Evolutionary conservation across 2,888 invertebrate species (phyloP), one percentile per base, ranked within the genome.

Genomic region (Metacarcinus magister): DNA sequence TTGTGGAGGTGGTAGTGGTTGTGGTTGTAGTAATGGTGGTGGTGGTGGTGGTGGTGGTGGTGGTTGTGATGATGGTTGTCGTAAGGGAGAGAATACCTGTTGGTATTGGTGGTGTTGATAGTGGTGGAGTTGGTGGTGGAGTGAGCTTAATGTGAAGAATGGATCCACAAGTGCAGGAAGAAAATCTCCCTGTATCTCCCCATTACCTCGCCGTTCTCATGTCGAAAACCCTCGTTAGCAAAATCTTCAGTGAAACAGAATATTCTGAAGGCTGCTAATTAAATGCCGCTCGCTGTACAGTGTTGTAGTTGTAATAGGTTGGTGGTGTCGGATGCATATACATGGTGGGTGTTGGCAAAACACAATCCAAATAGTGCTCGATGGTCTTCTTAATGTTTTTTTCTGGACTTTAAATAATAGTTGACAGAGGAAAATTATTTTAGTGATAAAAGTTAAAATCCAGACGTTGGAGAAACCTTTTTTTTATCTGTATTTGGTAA

Each of bases 191-290:
- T 4, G 67, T 2, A n/a, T 39, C n/a, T 67, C 4, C 67, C 4
- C 67, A 67, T 67, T n/a, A 67, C 67, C 7, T 67, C n/a, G 67
- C 67, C 7, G 67, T 7, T 67, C 67, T 7, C 0, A 23, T 67
- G 67, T 67, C 67, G n/a, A n/a, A 67, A 67, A n/a, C 1, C 67
- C 67, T 67, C 67, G 67, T 67, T n/a, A 67, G n/a, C n/a, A 67
- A 67, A 67, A 67, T 67, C 67, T 67, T n/a, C 67, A 67, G n/a
- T 67, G 67, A 67, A 67, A 67, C 67, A 67, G 67, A 67, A 67
- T 67, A 67, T 67, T 67, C n/a, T 67, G 67, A 67, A 67, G 23
- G 67, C 67, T 67, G 0, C 67, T 67, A n/a, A 67, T 67, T 67
- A n/a, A 23, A 67, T n/a, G 67, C 67, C 23, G 67, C 67, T 67